Conservation (phyloP, 2,888 invertebrate genomes). For the Tribolium freemani region DNA sequence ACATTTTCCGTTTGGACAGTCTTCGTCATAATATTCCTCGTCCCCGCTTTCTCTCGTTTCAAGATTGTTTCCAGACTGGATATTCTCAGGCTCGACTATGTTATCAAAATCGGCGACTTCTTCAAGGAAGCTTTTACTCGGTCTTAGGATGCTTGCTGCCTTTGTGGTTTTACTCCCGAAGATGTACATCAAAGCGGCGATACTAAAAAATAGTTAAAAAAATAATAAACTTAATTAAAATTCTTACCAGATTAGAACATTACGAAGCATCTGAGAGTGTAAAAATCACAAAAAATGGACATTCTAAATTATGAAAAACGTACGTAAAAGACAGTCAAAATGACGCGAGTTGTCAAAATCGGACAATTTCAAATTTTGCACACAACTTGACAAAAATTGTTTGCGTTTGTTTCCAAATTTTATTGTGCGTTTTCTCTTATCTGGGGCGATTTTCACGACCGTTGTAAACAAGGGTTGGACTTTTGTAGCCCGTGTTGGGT, state of each 20-base stretch:
- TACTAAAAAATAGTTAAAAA: background rate
- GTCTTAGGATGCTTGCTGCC: background rate
- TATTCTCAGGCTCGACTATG: conserved; percentile 18
- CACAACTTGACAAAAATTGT: too few relatives aligned
- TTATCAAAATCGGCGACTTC: conserved; percentile 25
- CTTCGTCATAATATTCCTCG: background rate
- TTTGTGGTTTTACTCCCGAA: background rate
- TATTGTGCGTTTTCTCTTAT: background rate
- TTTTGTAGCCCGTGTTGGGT: conserved; percentile 6
- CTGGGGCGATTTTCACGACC: conserved; percentile 4
- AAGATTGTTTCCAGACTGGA: background rate
- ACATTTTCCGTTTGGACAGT: background rate
- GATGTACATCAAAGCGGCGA: conserved; percentile 19
- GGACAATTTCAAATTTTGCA: background rate
- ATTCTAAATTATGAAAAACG: conserved; percentile 18
- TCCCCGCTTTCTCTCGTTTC: background rate
- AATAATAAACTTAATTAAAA: background rate
- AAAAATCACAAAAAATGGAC: conserved; percentile 9
- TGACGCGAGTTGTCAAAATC: background rate
- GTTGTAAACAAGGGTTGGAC: conserved; percentile 11
- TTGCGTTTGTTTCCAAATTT: too few relatives aligned
- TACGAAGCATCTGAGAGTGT: conserved; percentile 11
- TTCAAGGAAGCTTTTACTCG: conserved; percentile 4
- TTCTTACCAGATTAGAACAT: conserved; percentile 23
- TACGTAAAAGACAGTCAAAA: background rate